These are phyloP conservation scores for Macrosoma leucophasiata DNA, from an alignment of 2,888 invertebrate species.

Conservation along the genomic window DNA sequence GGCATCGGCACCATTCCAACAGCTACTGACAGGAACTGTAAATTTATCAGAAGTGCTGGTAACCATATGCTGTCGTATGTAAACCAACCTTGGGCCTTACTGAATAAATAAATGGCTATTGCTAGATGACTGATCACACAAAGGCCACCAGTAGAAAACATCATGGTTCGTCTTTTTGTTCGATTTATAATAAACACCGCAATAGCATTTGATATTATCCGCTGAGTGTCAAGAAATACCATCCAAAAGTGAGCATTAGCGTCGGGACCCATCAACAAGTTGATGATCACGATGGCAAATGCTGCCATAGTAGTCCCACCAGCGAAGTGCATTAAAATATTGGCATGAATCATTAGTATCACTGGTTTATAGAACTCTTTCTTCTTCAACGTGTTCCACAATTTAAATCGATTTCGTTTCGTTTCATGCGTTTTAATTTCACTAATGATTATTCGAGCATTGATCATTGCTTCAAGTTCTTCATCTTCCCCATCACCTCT, in stretches of 20 bases:
- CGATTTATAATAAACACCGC: conserved; percentile 77
- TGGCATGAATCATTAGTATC: conserved; percentile 74
- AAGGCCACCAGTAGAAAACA: conserved; percentile 74
- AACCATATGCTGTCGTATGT: conserved; percentile 56
- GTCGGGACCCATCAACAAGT: conserved; percentile 68
- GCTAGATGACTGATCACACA: conserved; percentile 72
- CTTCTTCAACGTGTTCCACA: conserved; percentile 35
- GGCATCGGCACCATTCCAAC: conserved; percentile 79
- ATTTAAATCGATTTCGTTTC: conserved; percentile 18
- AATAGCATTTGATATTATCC: conserved; percentile 73
- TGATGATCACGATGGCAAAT: conserved; percentile 78
- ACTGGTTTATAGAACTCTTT: conserved; percentile 75
- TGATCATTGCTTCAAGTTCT: conserved; percentile 49
- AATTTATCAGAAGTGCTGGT: conserved; percentile 62
- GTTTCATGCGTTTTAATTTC: too few relatives aligned
- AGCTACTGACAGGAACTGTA: conserved; percentile 72
- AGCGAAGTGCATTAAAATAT: conserved; percentile 77
- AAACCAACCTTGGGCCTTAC: conserved; percentile 32
- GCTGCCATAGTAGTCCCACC: conserved; percentile 81
- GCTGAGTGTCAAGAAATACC: conserved; percentile 77
- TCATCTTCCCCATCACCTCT: conserved; percentile 66
- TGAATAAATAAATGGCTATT: conserved; percentile 59
- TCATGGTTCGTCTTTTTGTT: conserved; percentile 75
- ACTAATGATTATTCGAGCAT: conserved; percentile 33
- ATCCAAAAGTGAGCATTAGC: conserved; percentile 79